Evolutionary conservation across 2,888 invertebrate genomes (phyloP).

Genomic region (Mamestra brassicae): DNA sequence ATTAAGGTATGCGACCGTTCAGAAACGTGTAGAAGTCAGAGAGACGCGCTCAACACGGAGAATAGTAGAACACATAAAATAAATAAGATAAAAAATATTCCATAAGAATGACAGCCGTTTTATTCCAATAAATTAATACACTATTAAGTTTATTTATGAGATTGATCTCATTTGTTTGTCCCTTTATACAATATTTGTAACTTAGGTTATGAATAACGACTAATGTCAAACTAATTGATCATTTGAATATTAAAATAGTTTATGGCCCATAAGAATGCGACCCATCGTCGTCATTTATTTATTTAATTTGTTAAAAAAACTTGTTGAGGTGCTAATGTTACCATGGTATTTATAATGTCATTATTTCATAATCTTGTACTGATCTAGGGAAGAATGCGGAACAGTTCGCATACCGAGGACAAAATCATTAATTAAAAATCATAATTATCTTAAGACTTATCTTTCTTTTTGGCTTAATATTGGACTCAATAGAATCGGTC

Average conservation of each 20-base stretch:
- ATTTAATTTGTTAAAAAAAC: conserved; percentile 24
- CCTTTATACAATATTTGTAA: conserved; percentile 12
- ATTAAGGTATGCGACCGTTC: neutral
- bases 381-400: conserved; percentile 29
- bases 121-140: neutral
- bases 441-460: neutral
- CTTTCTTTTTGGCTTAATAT: neutral
- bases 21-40: neutral
- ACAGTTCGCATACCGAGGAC: neutral
- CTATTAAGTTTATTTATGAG: conserved; percentile 19
- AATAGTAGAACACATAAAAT: neutral
- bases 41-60: neutral
- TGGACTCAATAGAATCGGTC: neutral
- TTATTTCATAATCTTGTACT: neutral
- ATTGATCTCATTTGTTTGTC: neutral
- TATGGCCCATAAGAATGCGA: conserved; percentile 2
- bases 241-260: conserved; percentile 37
- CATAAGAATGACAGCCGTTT: neutral
- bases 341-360: neutral
- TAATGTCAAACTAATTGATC: conserved; percentile 31
- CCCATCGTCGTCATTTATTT: conserved; percentile 15
- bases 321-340: conserved; percentile 5
- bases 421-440: conserved; percentile 1
- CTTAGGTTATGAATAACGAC: conserved; percentile 23
- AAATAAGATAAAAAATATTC: neutral